Evolutionary conservation across 2,888 invertebrate genomes (phyloP), one percentile per base, ranked within the genome.

Genomic region (Dinocampus coccinellae): DNA sequence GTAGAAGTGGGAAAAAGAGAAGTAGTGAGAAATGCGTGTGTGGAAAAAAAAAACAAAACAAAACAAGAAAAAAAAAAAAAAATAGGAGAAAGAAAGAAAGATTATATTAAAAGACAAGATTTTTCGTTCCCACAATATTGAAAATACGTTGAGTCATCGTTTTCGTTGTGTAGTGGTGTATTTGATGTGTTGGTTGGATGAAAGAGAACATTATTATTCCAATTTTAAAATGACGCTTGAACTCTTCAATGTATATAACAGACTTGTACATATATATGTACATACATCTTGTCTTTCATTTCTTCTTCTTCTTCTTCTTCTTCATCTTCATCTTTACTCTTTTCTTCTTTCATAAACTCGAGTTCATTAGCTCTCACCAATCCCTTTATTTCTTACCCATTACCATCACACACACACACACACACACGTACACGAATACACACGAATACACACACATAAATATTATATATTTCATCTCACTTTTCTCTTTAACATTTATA

Each of bases 41-140:
- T 58, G 57, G 53, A 69, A 63, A 66, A 73, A 71, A 71, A 70
- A 70, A 61, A 26, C 29, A 22, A 13, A 53, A n/a, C 3, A 60
- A 47, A 57, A 57, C 36, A 65, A 53, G 39, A 24, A 66, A 42
- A 16, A 39, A 9, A 36, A 68, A 60, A n/a, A 22, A 26, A 24
- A 10, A 24, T 20, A 29, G 11, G 10, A 26, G 13, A 6, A 53
- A 53, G 16, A 53, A 39, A 47, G 16, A 47, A 47, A 47, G 47
- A 47, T 47, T 47, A 47, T 61, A 36, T 34, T 36, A 24, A 22
- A 66, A 42, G 64, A 66, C 62, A 58, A 62, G 64, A 74, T 75
- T 85, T 80, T 47, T 82, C 79, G 84, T 86, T 86, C 86, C 85
- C 85, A 86, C 85, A 86, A 85, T 85, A 84, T 82, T 84, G 85